Conservation (phyloP, 2,113 vertebrate genomes). For the Uropsilus gracilis region DNA sequence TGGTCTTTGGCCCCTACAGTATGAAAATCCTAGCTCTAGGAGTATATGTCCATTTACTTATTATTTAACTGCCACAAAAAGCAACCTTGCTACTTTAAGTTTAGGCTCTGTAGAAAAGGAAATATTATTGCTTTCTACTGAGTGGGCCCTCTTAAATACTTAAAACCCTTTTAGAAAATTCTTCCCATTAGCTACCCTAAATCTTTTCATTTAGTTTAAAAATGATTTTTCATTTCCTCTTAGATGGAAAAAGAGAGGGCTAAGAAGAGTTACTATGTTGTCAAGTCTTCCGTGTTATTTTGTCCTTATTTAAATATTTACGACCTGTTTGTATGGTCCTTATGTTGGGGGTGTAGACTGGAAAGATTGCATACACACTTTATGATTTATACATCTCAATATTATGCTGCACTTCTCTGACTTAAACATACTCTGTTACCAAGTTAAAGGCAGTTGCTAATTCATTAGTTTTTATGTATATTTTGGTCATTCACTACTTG, state of each 20-base stretch:
- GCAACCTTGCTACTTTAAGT: not conserved
- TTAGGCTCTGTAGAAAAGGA: not conserved
- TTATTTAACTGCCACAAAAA: not conserved
- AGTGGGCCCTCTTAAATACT: not conserved
- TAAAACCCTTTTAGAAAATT: slow-evolving; percentile 35
- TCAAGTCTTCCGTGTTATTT: not conserved
- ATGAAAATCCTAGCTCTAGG: not conserved
- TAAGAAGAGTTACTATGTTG: not conserved
- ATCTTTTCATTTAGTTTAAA: slow-evolving; percentile 36
- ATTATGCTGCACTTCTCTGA: not conserved
- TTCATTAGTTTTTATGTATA: not conserved
- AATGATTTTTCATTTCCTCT: slow-evolving; percentile 17
- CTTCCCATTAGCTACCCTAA: not conserved
- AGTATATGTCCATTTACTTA: not conserved
- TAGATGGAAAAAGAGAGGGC: not conserved
- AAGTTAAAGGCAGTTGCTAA: not conserved
- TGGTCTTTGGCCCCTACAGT: not conserved
- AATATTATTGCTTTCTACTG: not conserved
- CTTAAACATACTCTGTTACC: not conserved
- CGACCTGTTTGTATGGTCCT: not conserved
- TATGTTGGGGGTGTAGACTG: not conserved
- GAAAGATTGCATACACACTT: not conserved
- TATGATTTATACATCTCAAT: not conserved
- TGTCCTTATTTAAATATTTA: slow-evolving; percentile 21
- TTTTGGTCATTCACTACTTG: not conserved